Evolutionary conservation across 2,888 invertebrate genomes (phyloP).

Genomic region (Cheilosia vernalis): DNA sequence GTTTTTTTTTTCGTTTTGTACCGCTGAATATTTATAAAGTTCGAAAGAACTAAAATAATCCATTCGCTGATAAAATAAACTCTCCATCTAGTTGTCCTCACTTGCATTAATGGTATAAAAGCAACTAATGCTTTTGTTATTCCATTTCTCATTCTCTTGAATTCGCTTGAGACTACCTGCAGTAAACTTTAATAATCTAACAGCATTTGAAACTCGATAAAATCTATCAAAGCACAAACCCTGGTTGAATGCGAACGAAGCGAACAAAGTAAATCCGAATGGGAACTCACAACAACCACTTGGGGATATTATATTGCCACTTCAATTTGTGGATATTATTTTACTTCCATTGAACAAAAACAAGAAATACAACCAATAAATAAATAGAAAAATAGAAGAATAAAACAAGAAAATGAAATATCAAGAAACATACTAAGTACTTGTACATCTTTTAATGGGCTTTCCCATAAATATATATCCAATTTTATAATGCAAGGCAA

Average conservation of each 20-base stretch:
- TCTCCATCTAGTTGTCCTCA: no score
- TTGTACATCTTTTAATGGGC: slow-evolving; percentile 35
- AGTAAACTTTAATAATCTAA: slow-evolving; percentile 42
- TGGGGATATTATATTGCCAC: slow-evolving; percentile 45
- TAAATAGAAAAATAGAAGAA: slow-evolving; percentile 5
- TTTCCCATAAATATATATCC: slow-evolving; percentile 20
- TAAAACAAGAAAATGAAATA: not conserved
- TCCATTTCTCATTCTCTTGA: slow-evolving; percentile 19
- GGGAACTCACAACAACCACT: slow-evolving; percentile 40
- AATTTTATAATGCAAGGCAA: slow-evolving; percentile 26
- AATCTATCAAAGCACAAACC: not conserved
- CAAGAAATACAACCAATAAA: slow-evolving; percentile 25
- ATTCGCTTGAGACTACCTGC: slow-evolving; percentile 28
- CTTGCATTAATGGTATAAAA: no score
- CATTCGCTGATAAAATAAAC: no score
- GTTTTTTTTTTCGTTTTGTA: no score
- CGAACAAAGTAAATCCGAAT: not conserved
- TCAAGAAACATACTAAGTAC: not conserved
- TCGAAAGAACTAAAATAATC: no score
- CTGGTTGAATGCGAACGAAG: not conserved
- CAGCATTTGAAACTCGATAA: slow-evolving; percentile 20
- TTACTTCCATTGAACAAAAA: slow-evolving; percentile 21
- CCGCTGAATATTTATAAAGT: no score
- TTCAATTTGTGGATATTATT: not conserved
- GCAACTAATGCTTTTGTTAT: not conserved